Conservation (phyloP, 2,113 vertebrate genomes). For the Heteronetta atricapilla region DNA sequence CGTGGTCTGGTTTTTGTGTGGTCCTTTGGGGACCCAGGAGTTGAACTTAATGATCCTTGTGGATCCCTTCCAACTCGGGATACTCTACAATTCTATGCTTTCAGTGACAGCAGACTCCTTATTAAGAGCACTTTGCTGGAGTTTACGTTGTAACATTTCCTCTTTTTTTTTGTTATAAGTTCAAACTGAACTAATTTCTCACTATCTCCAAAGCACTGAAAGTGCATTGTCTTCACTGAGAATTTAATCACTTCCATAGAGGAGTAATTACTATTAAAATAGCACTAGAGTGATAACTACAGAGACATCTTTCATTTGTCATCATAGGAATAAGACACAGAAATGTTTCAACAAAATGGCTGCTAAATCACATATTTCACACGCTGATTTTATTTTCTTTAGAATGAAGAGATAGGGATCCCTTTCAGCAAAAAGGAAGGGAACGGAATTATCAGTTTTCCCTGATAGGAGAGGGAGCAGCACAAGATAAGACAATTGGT, state of each 20-base stretch:
- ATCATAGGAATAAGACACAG: background rate
- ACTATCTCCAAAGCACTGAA: background rate
- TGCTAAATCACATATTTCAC: background rate
- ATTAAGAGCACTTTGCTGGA: background rate
- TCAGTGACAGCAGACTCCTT: background rate
- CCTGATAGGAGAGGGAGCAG: background rate
- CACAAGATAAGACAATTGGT: background rate
- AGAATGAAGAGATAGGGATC: background rate
- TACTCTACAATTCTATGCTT: background rate
- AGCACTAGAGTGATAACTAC: background rate
- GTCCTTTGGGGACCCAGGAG: no score
- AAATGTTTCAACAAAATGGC: background rate
- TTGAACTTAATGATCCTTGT: no score
- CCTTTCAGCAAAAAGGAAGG: background rate
- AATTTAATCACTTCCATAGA: background rate
- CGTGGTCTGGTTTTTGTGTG: no score
- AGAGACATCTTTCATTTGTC: background rate
- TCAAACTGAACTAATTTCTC: background rate
- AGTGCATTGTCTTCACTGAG: background rate
- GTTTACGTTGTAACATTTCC: background rate
- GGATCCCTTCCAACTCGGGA: no score
- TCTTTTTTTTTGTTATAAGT: background rate
- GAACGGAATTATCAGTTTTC: background rate
- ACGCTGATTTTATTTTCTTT: background rate
- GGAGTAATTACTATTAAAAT: background rate